Evolutionary conservation across 2,113 vertebrate species (phyloP).

Genomic region (Syrrhaptes paradoxus): DNA sequence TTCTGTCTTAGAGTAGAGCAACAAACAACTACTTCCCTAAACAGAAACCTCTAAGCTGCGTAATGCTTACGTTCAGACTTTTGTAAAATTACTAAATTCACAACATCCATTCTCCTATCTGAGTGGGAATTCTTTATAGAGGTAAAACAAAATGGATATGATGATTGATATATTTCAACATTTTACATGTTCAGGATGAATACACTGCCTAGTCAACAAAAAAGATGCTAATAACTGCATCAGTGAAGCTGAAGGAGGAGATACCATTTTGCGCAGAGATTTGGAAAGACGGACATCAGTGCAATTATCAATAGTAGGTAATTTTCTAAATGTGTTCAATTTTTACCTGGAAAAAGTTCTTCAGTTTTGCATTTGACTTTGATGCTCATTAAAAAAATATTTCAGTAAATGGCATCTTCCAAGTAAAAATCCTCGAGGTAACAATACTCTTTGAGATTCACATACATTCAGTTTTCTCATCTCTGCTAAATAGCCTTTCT

Average conservation of each 20-base stretch:
- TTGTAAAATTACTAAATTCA: neutral
- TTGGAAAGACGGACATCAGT: neutral
- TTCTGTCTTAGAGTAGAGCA: neutral
- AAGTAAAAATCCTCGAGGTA: neutral
- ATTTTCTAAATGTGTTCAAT: neutral
- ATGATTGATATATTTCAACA: neutral
- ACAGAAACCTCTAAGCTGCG: neutral
- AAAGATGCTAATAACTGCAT: neutral
- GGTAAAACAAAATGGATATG: neutral
- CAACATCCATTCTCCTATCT: neutral
- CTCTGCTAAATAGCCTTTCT: neutral
- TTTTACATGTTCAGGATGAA: neutral
- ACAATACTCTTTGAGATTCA: neutral
- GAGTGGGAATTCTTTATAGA: neutral
- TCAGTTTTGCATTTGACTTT: neutral
- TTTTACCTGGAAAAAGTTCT: neutral
- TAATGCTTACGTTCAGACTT: neutral
- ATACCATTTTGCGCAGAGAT: neutral
- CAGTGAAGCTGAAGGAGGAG: neutral
- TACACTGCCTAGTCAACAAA: neutral
- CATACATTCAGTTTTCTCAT: neutral
- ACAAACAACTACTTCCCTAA: neutral
- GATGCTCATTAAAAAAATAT: neutral
- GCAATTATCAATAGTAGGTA: neutral
- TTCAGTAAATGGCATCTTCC: neutral